Percentiles rank a stretch among this genome's conserved stretches.
These are phyloP conservation scores for Gnathonemus echidnorhynchus DNA, from an alignment of 2,113 vertebrate genomes.

Conservation along the genomic window DNA sequence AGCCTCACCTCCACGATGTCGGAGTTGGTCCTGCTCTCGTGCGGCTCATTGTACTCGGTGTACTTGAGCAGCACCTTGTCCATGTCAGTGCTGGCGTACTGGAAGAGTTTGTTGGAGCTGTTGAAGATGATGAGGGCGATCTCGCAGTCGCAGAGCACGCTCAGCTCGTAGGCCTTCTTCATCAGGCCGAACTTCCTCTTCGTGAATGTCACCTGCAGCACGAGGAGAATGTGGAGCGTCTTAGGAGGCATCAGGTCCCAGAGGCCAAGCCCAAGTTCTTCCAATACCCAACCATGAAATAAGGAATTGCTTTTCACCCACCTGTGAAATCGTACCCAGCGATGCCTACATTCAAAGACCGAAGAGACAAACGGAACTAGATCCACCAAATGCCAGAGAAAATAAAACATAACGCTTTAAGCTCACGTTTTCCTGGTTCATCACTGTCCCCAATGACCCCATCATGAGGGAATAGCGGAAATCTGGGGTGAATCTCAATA, in stretches of 20 bases:
- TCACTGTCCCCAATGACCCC: background rate
- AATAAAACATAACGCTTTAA: background rate
- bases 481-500: background rate
- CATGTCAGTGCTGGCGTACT: slow-evolving; percentile 99
- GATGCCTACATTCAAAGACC: background rate
- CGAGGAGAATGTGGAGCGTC: slow-evolving; percentile 29
- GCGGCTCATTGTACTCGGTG: slow-evolving; percentile 97
- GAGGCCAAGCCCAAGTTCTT: background rate
- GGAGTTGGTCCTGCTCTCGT: slow-evolving; percentile 98
- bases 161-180: slow-evolving; percentile 99
- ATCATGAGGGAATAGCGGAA: background rate
- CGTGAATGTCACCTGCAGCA: slow-evolving; percentile 89
- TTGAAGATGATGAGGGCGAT: slow-evolving; percentile 99
- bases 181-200: slow-evolving; percentile 99
- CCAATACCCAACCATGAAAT: background rate
- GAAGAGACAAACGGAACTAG: background rate
- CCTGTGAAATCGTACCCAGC: background rate
- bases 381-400: background rate
- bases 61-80: slow-evolving; percentile 99
- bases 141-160: slow-evolving; percentile 98
- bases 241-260: background rate
- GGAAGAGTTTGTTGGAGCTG: slow-evolving; percentile 99
- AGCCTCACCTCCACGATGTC: slow-evolving; percentile 95
- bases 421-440: background rate
- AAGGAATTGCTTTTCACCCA: too few relatives aligned